Percentiles rank a stretch among this genome's conserved stretches.
Conservation (phyloP, 1,140 invertebrate genomes). For the Drosophila kikkawai region DNA sequence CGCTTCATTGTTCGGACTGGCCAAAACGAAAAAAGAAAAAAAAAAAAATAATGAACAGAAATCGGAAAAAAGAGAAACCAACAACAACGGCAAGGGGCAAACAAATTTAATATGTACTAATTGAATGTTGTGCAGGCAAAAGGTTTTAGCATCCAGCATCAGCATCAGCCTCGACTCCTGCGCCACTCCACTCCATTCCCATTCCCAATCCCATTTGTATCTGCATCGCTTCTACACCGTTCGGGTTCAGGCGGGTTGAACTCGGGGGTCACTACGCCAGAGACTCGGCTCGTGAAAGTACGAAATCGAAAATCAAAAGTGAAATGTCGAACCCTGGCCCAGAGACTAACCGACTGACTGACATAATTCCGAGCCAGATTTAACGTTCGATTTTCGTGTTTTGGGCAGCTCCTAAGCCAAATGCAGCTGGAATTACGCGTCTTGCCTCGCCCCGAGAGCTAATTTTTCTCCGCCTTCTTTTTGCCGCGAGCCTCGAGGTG, state of each 20-base stretch:
- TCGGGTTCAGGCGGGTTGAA: constrained; percentile 55
- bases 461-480: constrained; percentile 40
- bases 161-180: constrained; percentile 7
- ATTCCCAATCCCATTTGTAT: constrained; percentile 42
- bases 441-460: constrained; percentile 24
- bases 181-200: constrained; percentile 11
- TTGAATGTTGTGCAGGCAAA: constrained; percentile 71
- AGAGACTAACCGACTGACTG: constrained; percentile 51
- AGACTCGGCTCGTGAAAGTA: constrained; percentile 64
- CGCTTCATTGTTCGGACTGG: constrained; percentile 68
- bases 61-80: constrained; percentile 33
- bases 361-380: constrained; percentile 33
- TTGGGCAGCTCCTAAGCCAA: constrained; percentile 25
- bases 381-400: constrained; percentile 5
- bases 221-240: constrained; percentile 51
- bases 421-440: constrained; percentile 60
- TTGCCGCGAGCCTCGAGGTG: constrained; percentile 51
- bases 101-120: constrained; percentile 76
- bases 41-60: constrained; percentile 37
- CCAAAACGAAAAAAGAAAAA: constrained; percentile 33
- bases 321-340: constrained; percentile 54
- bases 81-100: constrained; percentile 40
- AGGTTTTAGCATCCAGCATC: constrained; percentile 19
- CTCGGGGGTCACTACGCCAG: constrained; percentile 55
- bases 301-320: constrained; percentile 75